Percentiles rank a stretch among this genome's conserved stretches.
phyloP scores from a whole-genome alignment of 1,140 invertebrate genomes.

The Oscheius sp. region DNA sequence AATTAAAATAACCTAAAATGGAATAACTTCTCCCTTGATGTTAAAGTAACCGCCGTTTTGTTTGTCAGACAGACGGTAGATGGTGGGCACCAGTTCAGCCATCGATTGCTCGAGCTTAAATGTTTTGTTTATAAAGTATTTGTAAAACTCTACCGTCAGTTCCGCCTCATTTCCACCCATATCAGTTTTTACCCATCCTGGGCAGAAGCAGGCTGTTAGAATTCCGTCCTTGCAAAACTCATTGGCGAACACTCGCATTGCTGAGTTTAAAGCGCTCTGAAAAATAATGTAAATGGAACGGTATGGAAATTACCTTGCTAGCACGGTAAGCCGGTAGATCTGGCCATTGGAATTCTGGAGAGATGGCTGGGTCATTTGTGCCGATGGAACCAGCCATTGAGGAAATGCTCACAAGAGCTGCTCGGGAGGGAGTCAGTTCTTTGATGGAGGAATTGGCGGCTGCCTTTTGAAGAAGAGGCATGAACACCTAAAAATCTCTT shows the following conservation, averaged over 20 bases:
- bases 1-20: no score
- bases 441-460: background rate
- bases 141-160: background rate
- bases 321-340: background rate
- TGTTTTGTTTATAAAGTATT: no score
- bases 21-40: background rate
- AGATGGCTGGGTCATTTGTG: background rate
- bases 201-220: background rate
- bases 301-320: background rate
- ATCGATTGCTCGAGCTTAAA: constrained; percentile 11
- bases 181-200: constrained; percentile 11
- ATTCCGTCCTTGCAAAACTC: constrained; percentile 7
- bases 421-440: background rate
- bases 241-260: background rate
- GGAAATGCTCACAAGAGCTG: constrained; percentile 7
- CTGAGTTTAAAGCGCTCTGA: constrained; percentile 5
- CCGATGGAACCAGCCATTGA: background rate
- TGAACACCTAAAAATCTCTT: no score
- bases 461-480: constrained; percentile 1
- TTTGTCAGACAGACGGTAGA: background rate
- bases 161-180: background rate
- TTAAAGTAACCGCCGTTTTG: constrained; percentile 18
- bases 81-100: background rate
- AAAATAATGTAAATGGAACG: background rate
- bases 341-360: background rate